Base-by-base conservation (phyloP, 2,113 vertebrate species). In the Saguinus midas region DNA sequence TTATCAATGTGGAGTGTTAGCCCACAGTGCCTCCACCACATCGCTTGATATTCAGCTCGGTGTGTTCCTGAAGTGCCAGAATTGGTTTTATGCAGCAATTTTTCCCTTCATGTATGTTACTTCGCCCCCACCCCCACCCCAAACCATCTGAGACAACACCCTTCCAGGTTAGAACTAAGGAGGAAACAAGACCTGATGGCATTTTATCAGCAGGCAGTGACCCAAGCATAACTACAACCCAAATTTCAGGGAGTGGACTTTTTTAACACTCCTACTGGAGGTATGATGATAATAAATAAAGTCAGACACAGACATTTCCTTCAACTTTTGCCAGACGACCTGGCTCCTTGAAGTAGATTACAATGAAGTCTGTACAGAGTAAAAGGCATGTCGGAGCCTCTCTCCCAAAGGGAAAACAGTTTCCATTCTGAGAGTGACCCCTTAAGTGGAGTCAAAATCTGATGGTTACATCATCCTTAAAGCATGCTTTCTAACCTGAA, bases 301-400 rank as follows among this genome's bases (percentile, higher is more conserved):
- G 86, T 43, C 95, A 97, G 93, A 97, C 91, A 92, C 95, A 97
- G 87, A 94, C 70, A 13, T 97, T 98, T 96, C 88, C 92, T 97
- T 95, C 90, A 95, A 96, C 43, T 89, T 73, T 35, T 82, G 81
- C 96, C 94, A 98, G 98, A 97, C 92, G 29, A 35, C 75, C 93
- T 97, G 95, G 96, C 97, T 98, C 96, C 95, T 92, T 91, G 93
- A 94, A 96, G 87, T 43, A 98, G 97, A 98, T 98, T 98, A 97
- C 91, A 91, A n/a, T 81, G 88, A 89, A 94, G 64, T 82, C 97
- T 13, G 82, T 79, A 92, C 91, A 87, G 96, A 98, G 85, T 96
- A 76, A 93, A 87, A 97, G 90, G 93, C 45, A 68, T 5, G 1
- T 43, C 96, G 91, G 84, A 95, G 90, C 93, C 84, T 98, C 87